Evolutionary conservation across 2,888 invertebrate species (phyloP).

Genomic region (Leptinotarsa tumamoca): DNA sequence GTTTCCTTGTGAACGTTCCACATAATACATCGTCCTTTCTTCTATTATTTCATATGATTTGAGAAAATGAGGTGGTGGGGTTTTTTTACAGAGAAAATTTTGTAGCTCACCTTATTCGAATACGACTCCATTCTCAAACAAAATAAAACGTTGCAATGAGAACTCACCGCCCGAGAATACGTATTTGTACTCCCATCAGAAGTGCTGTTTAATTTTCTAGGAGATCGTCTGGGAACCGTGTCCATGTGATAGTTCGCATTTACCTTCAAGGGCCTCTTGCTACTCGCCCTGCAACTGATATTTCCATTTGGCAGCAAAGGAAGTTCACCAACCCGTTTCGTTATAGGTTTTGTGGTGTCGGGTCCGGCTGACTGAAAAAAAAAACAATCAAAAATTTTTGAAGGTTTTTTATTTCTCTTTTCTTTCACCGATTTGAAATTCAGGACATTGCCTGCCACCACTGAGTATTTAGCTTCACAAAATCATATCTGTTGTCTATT

Average conservation of each 20-base stretch:
- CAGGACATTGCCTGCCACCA: too few species aligned
- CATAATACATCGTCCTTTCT: too few species aligned
- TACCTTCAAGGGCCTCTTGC: slow-evolving; percentile 56
- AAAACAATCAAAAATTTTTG: not conserved
- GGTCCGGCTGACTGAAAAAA: slow-evolving; percentile 35
- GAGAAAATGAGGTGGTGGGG: too few species aligned
- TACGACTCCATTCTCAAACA: not conserved
- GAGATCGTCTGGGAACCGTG: slow-evolving; percentile 46
- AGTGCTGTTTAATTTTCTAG: slow-evolving; percentile 39
- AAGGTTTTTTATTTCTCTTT: not conserved
- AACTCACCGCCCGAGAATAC: slow-evolving; percentile 51
- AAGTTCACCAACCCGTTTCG: slow-evolving; percentile 57
- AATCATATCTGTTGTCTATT: too few species aligned
- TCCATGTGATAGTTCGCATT: slow-evolving; percentile 44
- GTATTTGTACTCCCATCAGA: slow-evolving; percentile 43
- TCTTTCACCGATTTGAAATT: too few species aligned
- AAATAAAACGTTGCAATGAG: slow-evolving; percentile 10
- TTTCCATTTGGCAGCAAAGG: slow-evolving; percentile 61
- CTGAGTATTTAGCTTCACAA: too few species aligned
- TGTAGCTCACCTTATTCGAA: not conserved
- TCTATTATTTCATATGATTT: too few species aligned
- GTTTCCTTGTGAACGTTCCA: too few species aligned
- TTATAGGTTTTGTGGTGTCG: slow-evolving; percentile 38
- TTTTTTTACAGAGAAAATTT: too few species aligned
- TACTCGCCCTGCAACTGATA: slow-evolving; percentile 54